Percentiles rank a stretch among this genome's conserved stretches.
Conservation (phyloP, 2,888 invertebrate species). For the Stenolophus ochropezus region DNA sequence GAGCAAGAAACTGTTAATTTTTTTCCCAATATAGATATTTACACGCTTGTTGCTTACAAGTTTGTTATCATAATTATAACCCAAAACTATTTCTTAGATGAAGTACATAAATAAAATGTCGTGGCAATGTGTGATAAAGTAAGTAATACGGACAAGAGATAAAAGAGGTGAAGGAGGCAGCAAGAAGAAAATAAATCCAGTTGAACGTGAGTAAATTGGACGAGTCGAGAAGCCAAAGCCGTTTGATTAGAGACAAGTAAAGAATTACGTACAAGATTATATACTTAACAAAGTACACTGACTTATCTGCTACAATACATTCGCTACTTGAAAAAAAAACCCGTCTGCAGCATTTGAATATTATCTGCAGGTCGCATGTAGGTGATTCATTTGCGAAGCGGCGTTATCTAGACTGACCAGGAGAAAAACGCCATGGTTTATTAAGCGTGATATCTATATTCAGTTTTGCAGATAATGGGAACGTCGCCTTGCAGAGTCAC, state of each 20-base stretch:
- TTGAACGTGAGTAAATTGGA: not conserved
- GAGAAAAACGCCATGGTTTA: constrained; percentile 37
- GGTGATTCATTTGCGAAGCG: constrained; percentile 31
- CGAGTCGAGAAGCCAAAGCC: not conserved
- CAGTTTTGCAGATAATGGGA: constrained; percentile 38
- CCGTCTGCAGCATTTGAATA: constrained; percentile 39
- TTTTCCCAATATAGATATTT: not conserved
- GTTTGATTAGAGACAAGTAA: constrained; percentile 30
- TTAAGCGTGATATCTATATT: constrained; percentile 43
- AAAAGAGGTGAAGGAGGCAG: not conserved
- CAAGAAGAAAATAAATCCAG: not conserved
- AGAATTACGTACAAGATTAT: constrained; percentile 33
- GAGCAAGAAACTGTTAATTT: not conserved
- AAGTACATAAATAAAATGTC: too few relatives aligned
- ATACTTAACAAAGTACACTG: constrained; percentile 9
- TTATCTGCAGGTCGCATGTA: constrained; percentile 30
- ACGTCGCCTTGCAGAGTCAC: constrained; percentile 38
- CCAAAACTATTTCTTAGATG: too few relatives aligned
- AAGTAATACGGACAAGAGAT: not conserved
- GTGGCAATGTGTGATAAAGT: not conserved
- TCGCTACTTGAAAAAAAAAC: constrained; percentile 29
- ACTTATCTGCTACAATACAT: constrained; percentile 20
- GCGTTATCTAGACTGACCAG: constrained; percentile 20
- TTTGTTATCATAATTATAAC: not conserved
- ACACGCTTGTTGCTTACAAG: not conserved